Percentiles rank a stretch among this genome's conserved stretches.
phyloP scores from a whole-genome alignment of 2,113 vertebrate genomes.

The Sander vitreus region DNA sequence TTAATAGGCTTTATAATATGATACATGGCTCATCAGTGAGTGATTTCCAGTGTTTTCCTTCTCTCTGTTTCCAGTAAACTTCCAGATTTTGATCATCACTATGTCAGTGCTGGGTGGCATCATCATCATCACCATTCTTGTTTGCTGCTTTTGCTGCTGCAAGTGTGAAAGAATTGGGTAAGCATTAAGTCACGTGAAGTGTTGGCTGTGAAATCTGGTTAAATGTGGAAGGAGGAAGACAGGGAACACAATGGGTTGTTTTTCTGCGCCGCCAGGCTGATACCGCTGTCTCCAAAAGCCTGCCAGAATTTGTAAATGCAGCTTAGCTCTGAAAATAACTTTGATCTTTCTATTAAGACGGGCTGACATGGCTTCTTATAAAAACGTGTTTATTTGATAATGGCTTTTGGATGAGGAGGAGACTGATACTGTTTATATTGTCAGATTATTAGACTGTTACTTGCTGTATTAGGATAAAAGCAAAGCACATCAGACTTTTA shows the following conservation, averaged over 20 bases:
- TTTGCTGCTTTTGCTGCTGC: conserved; percentile 91
- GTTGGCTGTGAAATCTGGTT: conserved; percentile 47
- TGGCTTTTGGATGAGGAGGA: background rate
- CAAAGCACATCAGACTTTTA: background rate
- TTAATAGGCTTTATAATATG: background rate
- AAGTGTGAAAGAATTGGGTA: conserved; percentile 83
- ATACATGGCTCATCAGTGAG: background rate
- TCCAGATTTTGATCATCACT: conserved; percentile 92
- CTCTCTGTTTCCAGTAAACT: conserved; percentile 88
- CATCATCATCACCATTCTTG: conserved; percentile 82
- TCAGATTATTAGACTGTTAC: background rate
- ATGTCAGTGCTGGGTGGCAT: conserved; percentile 88
- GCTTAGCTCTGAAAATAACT: conserved; percentile 41
- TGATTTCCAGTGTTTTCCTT: background rate
- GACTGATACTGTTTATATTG: background rate
- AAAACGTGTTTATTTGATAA: background rate
- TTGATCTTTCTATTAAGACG: background rate
- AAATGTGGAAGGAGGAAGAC: conserved; percentile 24
- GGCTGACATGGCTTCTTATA: background rate
- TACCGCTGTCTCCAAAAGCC: conserved; percentile 72
- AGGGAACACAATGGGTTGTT: conserved; percentile 68
- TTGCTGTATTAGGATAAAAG: background rate
- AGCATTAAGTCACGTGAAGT: conserved; percentile 64
- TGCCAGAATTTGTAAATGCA: conserved; percentile 53
- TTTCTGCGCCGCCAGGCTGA: conserved; percentile 69